phyloP scores from a whole-genome alignment of 1,140 invertebrate species.

The Drosophila persimilis region DNA sequence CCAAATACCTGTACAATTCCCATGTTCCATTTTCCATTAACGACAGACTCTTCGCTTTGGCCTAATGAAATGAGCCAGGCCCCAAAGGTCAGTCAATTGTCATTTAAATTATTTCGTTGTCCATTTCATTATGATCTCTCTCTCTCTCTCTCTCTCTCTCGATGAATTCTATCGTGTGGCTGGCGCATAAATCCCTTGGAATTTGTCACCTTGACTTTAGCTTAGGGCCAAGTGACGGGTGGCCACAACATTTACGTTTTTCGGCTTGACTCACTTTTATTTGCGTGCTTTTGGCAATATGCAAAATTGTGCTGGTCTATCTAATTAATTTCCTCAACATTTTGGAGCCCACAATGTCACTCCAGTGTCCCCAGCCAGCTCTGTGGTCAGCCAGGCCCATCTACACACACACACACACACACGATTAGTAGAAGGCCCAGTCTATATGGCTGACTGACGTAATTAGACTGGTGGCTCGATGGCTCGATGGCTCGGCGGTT shows the following conservation, averaged over 20 bases:
- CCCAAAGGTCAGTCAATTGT: conserved; percentile 63
- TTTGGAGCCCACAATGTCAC: conserved; percentile 52
- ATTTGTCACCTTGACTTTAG: conserved; percentile 59
- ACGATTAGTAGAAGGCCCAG: conserved; percentile 17
- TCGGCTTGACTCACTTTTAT: conserved; percentile 35
- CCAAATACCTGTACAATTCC: conserved; percentile 46
- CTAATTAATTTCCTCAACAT: conserved; percentile 64
- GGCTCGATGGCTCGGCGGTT: neutral
- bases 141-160: neutral
- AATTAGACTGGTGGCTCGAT: conserved; percentile 51
- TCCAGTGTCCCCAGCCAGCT: conserved; percentile 13
- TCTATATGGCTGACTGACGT: conserved; percentile 59
- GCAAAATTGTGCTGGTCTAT: conserved; percentile 54
- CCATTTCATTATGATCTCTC: too few relatives aligned
- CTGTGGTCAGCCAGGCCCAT: conserved; percentile 51
- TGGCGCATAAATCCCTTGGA: conserved; percentile 52
- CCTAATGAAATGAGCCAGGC: conserved; percentile 51
- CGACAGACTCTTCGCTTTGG: conserved; percentile 31
- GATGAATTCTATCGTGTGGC: conserved; percentile 40
- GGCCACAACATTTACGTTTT: conserved; percentile 16
- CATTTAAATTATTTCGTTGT: conserved; percentile 38
- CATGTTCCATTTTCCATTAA: conserved; percentile 64
- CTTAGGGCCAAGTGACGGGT: conserved; percentile 42
- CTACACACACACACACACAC: neutral
- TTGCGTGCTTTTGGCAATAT: conserved; percentile 61